These are phyloP conservation scores for Drosophila rufa DNA, from an alignment of 1,140 invertebrate species.

Conservation along the genomic window DNA sequence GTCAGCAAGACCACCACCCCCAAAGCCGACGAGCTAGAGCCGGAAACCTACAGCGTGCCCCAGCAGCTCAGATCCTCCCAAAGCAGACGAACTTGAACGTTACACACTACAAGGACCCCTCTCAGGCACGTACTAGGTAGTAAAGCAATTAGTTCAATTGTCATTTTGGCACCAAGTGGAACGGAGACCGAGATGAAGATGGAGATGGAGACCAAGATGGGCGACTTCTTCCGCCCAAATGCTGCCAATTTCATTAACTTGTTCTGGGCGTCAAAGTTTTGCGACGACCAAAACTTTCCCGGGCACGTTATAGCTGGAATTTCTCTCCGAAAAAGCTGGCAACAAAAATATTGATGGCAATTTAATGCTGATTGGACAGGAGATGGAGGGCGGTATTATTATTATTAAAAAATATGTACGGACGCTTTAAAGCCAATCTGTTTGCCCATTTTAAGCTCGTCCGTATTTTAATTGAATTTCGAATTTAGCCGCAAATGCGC, in stretches of 20 bases:
- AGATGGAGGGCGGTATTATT: conserved; percentile 16
- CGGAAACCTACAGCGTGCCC: too few relatives aligned
- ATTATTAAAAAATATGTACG: conserved; percentile 33
- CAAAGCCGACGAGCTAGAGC: too few relatives aligned
- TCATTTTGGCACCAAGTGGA: conserved; percentile 64
- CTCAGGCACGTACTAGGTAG: conserved; percentile 55
- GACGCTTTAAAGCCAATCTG: conserved; percentile 39
- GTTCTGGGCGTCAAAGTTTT: conserved; percentile 53
- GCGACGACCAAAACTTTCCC: conserved; percentile 46
- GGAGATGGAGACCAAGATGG: not conserved
- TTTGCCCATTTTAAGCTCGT: conserved; percentile 52
- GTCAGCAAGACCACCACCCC: too few relatives aligned
- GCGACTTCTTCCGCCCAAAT: conserved; percentile 31
- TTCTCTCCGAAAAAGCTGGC: conserved; percentile 20
- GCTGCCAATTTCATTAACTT: conserved; percentile 76
- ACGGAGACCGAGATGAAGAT: not conserved
- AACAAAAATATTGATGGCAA: conserved; percentile 59
- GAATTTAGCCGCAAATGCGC: conserved; percentile 62
- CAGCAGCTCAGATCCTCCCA: too few relatives aligned
- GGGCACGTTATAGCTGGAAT: conserved; percentile 32
- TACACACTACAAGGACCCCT: too few relatives aligned
- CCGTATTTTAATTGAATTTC: conserved; percentile 73
- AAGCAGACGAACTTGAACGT: too few relatives aligned
- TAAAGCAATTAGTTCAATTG: conserved; percentile 81
- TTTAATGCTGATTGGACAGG: conserved; percentile 63